Base-by-base conservation (phyloP, 2,888 invertebrate species). In the Epiblema foenella region DNA sequence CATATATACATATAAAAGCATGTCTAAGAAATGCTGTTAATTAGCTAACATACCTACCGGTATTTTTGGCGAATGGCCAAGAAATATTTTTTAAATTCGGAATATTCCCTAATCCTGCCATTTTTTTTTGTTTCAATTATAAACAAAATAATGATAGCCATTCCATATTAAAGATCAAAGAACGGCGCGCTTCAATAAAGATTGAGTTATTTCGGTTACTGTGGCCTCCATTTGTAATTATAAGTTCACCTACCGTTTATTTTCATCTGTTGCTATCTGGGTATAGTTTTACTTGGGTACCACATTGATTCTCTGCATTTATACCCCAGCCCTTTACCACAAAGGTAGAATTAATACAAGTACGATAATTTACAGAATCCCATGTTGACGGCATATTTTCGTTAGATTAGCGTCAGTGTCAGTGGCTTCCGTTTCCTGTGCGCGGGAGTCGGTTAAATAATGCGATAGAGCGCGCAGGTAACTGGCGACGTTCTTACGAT, bases 361-460 rank as follows among this genome's bases (percentile, higher is more conserved):
- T 46, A 59, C n/a, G 69, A 65, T 70, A 70, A 70, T 70, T 65
- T 59, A 37, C 49, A 18, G 46, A 59, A 58, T 64, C 24, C 64
- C 39, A 29, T 51, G 58, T 39, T 39, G 2, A 29, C 42, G 15
- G 29, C 42, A 51, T 70, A 70, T 60, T 66, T 66, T 66, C 65
- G 66, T 66, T 66, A 54, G 74, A 70, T 75, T 71, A 75, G 57
- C 66, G 63, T 58, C 67, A 64, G 63, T 54, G 65, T 60, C 57
- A 56, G 62, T 56, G 54, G 66, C 72, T 69, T 75, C 75, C 75
- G 72, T 67, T 75, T 75, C 75, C 75, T 73, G 52, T 49, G 62
- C 56, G 62, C 56, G 54, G 42, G 71, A 65, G 42, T 56, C 18
- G 46, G 17, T 39, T 54, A 42, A 54, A 57, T 29, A 24, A 54